Percentiles rank a stretch among this genome's conserved stretches.
Evolutionary conservation across 2,888 invertebrate genomes (phyloP).

Genomic region (Pachliopta kotzebuea): DNA sequence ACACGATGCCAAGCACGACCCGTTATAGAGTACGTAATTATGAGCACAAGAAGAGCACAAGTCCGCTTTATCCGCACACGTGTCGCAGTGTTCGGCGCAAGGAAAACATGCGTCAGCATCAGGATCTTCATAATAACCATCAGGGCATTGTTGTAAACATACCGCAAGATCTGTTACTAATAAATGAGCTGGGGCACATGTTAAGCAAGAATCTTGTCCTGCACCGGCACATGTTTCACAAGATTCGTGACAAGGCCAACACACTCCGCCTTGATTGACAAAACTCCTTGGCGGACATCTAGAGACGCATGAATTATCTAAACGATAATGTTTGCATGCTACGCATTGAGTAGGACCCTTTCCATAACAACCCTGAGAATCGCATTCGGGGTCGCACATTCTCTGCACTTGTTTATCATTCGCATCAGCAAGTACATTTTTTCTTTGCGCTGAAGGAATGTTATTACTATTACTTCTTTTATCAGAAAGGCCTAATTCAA

Average conservation of each 20-base stretch:
- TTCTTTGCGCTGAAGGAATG: conserved; percentile 81
- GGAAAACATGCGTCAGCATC: conserved; percentile 90
- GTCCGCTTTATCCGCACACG: conserved; percentile 91
- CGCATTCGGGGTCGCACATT: conserved; percentile 91
- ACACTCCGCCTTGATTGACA: conserved; percentile 89
- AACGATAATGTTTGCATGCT: conserved; percentile 89
- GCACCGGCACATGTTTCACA: conserved; percentile 94
- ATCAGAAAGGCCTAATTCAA: conserved; percentile 78
- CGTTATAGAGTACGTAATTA: conserved; percentile 91
- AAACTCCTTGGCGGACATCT: conserved; percentile 92
- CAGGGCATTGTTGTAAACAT: conserved; percentile 92
- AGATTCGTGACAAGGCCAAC: conserved; percentile 93
- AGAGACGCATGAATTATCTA: conserved; percentile 92
- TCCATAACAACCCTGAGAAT: conserved; percentile 89
- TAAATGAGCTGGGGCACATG: conserved; percentile 91
- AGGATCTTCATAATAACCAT: conserved; percentile 91
- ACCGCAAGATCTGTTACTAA: conserved; percentile 91
- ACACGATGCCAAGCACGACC: conserved; percentile 92
- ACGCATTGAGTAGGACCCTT: conserved; percentile 92
- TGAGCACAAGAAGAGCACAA: conserved; percentile 93
- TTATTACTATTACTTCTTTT: conserved; percentile 84
- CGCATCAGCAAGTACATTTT: conserved; percentile 82
- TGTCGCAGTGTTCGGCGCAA: conserved; percentile 92
- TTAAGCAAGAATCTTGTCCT: conserved; percentile 91
- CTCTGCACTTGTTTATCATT: conserved; percentile 83